A percentile compares a stretch with the other conserved stretches of the same genome.
These are phyloP conservation scores for Spilogale gracilis DNA, from an alignment of 2,113 vertebrate genomes.

Conservation along the genomic window DNA sequence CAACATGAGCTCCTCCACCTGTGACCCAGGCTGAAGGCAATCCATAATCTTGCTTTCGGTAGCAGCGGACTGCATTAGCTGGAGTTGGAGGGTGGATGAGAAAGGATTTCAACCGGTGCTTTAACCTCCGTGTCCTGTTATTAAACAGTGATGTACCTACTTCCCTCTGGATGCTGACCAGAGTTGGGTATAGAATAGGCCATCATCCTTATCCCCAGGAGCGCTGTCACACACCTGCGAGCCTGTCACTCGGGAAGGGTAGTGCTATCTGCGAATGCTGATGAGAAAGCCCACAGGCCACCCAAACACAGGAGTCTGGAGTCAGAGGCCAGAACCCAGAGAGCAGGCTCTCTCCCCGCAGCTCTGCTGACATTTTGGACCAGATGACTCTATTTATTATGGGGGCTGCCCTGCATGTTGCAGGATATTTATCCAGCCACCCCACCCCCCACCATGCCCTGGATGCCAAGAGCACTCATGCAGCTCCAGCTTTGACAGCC, in stretches of 20 bases:
- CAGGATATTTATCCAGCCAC: neutral
- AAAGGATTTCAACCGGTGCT: neutral
- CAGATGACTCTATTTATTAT: neutral
- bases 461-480: neutral
- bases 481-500: neutral
- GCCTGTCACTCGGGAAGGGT: neutral
- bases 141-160: accelerated
- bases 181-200: neutral
- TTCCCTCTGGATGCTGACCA: neutral
- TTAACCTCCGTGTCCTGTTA: neutral
- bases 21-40: neutral
- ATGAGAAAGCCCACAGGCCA: neutral
- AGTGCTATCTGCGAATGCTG: neutral
- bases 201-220: neutral
- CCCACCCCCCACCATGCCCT: neutral
- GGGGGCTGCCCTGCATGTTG: neutral
- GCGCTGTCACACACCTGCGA: neutral
- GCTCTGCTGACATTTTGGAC: neutral
- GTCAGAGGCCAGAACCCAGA: neutral
- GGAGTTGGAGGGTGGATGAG: neutral
- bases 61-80: neutral
- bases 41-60: neutral
- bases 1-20: neutral
- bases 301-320: neutral
- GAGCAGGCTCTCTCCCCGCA: neutral